Evolutionary conservation across 2,797 vertebrate genomes (phyloP).

Genomic region (Lophura swinhoii): DNA sequence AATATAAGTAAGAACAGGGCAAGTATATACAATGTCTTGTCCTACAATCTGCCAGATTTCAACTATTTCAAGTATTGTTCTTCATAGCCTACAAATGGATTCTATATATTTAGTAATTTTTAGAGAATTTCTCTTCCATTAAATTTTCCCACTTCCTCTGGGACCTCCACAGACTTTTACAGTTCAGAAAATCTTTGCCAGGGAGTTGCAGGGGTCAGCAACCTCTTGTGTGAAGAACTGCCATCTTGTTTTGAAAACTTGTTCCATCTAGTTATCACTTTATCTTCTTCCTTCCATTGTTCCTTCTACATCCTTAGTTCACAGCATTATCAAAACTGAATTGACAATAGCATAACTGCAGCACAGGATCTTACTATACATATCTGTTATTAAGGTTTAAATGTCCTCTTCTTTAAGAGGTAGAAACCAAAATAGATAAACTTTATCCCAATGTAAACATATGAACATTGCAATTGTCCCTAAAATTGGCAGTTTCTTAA

Average conservation of each 20-base stretch:
- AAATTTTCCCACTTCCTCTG: background rate
- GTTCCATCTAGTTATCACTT: background rate
- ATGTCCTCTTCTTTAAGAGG: background rate
- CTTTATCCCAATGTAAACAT: background rate
- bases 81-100: background rate
- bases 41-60: background rate
- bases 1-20: background rate
- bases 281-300: background rate
- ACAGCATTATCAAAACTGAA: background rate
- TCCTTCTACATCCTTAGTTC: fast-evolving
- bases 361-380: background rate
- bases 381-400: background rate
- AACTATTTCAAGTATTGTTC: background rate
- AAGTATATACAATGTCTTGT: background rate
- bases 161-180: background rate
- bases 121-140: background rate
- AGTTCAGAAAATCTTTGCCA: background rate
- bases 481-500: background rate
- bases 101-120: background rate
- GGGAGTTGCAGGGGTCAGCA: background rate
- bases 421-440: background rate
- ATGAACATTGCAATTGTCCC: background rate
- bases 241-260: background rate
- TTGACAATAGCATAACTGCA: background rate
- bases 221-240: background rate